Percentiles rank a stretch among this genome's conserved stretches.
Conservation (phyloP, 2,797 vertebrate species). For the Holocentrus rufus region DNA sequence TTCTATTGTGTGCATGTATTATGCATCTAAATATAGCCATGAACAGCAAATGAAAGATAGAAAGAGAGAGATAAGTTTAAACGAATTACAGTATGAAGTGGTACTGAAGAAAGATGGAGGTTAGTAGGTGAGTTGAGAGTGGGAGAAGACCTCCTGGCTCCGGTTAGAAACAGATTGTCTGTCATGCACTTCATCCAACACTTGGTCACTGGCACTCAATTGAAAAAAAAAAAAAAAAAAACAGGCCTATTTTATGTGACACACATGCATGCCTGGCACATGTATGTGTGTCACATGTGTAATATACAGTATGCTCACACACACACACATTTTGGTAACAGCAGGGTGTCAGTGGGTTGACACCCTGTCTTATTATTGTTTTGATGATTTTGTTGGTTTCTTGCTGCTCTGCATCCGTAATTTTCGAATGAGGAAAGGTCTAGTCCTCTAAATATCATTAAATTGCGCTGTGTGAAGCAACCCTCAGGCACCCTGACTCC, state of each 20-base stretch:
- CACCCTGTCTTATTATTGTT: conserved; percentile 20
- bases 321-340: conserved; percentile 5
- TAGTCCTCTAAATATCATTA: conserved; percentile 31
- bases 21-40: too few species aligned
- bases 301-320: conserved; percentile 4
- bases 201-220: conserved; percentile 16
- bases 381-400: conserved; percentile 50
- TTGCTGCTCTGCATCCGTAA: conserved; percentile 5
- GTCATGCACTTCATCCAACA: conserved; percentile 8
- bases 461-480: conserved; percentile 16
- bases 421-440: conserved; percentile 21
- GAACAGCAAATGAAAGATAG: neutral
- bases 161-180: conserved; percentile 20
- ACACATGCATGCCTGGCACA: neutral
- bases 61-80: neutral
- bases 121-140: conserved; percentile 19
- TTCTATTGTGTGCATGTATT: too few species aligned
- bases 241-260: neutral
- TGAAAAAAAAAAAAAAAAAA: conserved; percentile 3
- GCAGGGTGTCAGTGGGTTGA: conserved; percentile 15
- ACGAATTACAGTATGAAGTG: neutral
- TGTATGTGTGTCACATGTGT: too few species aligned
- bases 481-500: conserved; percentile 11
- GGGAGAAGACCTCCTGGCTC: conserved; percentile 12
- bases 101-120: conserved; percentile 6